Percentiles rank a stretch among this genome's conserved stretches.
phyloP scores from a whole-genome alignment of 2,797 vertebrate species.

The Schizopygopsis pylzovi region DNA sequence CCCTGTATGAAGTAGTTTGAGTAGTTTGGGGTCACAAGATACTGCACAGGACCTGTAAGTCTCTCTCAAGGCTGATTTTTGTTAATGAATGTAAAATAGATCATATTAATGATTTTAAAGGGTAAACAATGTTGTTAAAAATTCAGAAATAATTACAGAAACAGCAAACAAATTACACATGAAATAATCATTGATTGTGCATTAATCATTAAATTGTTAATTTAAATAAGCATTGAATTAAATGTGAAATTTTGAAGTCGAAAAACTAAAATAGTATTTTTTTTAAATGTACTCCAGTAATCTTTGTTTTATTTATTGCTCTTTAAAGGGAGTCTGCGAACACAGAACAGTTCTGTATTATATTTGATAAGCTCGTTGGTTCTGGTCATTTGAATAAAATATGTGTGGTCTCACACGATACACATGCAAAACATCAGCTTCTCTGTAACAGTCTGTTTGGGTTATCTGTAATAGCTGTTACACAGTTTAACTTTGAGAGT shows the following conservation, averaged over 20 bases:
- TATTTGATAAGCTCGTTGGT: slow-evolving; percentile 30
- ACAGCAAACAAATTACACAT: background rate
- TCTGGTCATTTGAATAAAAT: slow-evolving; percentile 33
- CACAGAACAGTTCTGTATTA: background rate
- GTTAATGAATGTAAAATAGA: background rate
- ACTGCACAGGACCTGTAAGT: background rate
- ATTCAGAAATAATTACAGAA: background rate
- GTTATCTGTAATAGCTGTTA: slow-evolving; percentile 2
- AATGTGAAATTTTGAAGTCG: background rate
- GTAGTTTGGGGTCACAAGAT: background rate
- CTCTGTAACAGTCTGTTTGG: slow-evolving; percentile 17
- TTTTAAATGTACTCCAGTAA: background rate
- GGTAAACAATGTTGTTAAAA: background rate
- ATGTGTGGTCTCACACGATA: background rate
- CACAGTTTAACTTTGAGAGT: slow-evolving; percentile 13
- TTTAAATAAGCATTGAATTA: background rate
- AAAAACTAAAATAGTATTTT: background rate
- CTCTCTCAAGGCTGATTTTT: background rate
- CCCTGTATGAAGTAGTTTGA: background rate
- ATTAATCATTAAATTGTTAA: background rate
- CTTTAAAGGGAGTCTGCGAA: background rate
- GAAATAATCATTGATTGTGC: background rate
- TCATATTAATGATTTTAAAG: background rate
- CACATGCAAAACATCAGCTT: slow-evolving; percentile 31
- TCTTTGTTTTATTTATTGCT: background rate